Base-by-base conservation (phyloP, 2,888 invertebrate genomes). In the Marasmarcha lunaedactyla region DNA sequence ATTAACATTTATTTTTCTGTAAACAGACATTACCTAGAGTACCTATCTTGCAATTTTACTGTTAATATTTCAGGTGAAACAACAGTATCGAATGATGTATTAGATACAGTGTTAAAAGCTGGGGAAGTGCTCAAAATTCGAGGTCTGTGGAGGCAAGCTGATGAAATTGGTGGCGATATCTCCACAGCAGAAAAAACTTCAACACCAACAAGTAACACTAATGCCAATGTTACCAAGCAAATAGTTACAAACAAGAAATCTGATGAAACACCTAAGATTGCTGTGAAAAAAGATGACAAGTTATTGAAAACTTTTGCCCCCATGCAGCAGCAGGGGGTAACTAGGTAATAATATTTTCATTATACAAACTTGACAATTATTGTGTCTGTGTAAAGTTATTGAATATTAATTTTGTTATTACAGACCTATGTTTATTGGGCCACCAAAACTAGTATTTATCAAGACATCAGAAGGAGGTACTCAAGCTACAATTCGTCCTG, bases 1-100 rank as follows among this genome's bases (percentile, higher is more conserved):
- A n/a, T n/a, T n/a, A n/a, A n/a, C n/a, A n/a, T 25, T 25, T n/a
- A 14, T 14, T 30, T 1, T 30, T 20, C n/a, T 26, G 12, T 14
- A 33, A 33, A 33, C 30, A n/a, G 4, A 30, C 30, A 7, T 30
- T 10, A 30, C 10, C n/a, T 30, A 30, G 3, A 30, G 20, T 20
- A 30, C 30, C 11, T 30, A 11, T n/a, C 30, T 30, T 7, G 6
- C n/a, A n/a, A n/a, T n/a, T n/a, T n/a, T n/a, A n/a, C n/a, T 37
- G 25, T n/a, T 37, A 7, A 27, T 4, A 35, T 57, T 60, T 63
- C 68, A 76, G 90, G 90, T 14, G 91, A 91, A 74, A 92, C 93
- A 15, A 93, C 93, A 34, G 93, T 94, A 15, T 91, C 92, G 40
- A 93, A 93, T 70, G 93, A 93, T 58, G 91, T 94, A 36, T 68